Percentiles rank a stretch among this genome's conserved stretches.
Evolutionary conservation across 2,888 invertebrate genomes (phyloP).

Genomic region (Stenolophus ochropezus): DNA sequence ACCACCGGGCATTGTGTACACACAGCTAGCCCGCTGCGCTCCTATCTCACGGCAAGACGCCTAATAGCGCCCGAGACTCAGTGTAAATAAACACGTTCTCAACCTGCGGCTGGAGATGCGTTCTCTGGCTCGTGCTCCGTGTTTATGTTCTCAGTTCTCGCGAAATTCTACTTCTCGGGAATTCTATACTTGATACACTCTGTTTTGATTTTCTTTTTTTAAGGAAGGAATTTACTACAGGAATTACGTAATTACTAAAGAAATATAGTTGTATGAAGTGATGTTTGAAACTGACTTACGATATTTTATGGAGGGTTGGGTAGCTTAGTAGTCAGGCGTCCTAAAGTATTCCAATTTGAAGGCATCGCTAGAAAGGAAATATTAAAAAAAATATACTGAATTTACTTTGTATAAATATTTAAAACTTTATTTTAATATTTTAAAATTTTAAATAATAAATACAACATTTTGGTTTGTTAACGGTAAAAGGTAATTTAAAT

Average conservation of each 20-base stretch:
- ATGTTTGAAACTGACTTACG: too few relatives aligned
- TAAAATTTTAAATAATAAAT: too few relatives aligned
- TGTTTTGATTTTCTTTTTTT: background rate
- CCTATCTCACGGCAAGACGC: constrained; percentile 2
- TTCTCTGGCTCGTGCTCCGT: background rate
- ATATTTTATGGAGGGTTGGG: too few relatives aligned
- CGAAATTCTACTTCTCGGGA: background rate
- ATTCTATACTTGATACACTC: constrained; percentile 12
- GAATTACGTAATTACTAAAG: background rate
- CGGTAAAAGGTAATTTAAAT: too few relatives aligned
- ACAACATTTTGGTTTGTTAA: too few relatives aligned
- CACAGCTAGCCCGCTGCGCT: background rate
- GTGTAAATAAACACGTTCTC: constrained; percentile 31
- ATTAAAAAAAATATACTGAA: too few relatives aligned
- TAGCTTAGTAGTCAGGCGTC: too few relatives aligned
- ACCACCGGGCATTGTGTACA: constrained; percentile 45
- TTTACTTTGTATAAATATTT: too few relatives aligned
- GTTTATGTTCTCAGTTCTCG: constrained; percentile 3
- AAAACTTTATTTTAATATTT: too few relatives aligned
- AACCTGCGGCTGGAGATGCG: constrained; percentile 1
- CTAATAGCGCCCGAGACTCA: constrained; percentile 8
- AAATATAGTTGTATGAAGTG: background rate
- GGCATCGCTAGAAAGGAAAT: too few relatives aligned
- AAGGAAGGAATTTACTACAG: background rate
- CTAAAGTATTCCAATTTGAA: too few relatives aligned